Conservation (phyloP, 1,140 invertebrate genomes). For the Lutraria rhynchaena region DNA sequence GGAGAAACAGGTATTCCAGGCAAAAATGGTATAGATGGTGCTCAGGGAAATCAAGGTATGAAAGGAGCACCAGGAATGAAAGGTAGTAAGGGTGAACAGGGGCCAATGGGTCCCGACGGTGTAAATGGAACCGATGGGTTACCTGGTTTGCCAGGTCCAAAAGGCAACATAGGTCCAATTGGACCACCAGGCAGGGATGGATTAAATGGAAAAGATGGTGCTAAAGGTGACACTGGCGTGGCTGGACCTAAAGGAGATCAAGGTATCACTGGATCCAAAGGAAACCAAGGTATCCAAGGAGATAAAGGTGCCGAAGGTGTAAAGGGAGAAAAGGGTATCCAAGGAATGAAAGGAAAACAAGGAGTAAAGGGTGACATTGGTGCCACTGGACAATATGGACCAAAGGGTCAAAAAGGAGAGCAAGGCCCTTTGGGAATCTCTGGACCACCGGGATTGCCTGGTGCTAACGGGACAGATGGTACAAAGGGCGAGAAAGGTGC, state of each 20-base stretch:
- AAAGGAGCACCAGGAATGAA: constrained; percentile 17
- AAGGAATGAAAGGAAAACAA: constrained; percentile 6
- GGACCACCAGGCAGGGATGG: constrained; percentile 42
- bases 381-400: not conserved
- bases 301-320: constrained; percentile 13
- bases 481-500: constrained; percentile 31
- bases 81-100: constrained; percentile 31
- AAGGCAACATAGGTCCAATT: not conserved
- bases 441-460: constrained; percentile 8
- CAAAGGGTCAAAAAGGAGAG: constrained; percentile 42
- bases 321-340: constrained; percentile 14
- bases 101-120: constrained; percentile 10
- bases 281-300: not conserved
- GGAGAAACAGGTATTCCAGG: constrained; percentile 1
- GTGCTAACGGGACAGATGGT: not conserved
- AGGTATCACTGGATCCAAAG: not conserved
- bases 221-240: constrained; percentile 1
- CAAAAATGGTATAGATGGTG: constrained; percentile 15
- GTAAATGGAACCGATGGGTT: constrained; percentile 13
- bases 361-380: constrained; percentile 32
- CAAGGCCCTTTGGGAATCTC: not conserved
- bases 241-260: constrained; percentile 20
- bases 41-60: constrained; percentile 27
- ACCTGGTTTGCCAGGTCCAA: not conserved
- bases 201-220: constrained; percentile 36